Evolutionary conservation across 2,113 vertebrate species (phyloP).

Genomic region (Fregetta grallaria): DNA sequence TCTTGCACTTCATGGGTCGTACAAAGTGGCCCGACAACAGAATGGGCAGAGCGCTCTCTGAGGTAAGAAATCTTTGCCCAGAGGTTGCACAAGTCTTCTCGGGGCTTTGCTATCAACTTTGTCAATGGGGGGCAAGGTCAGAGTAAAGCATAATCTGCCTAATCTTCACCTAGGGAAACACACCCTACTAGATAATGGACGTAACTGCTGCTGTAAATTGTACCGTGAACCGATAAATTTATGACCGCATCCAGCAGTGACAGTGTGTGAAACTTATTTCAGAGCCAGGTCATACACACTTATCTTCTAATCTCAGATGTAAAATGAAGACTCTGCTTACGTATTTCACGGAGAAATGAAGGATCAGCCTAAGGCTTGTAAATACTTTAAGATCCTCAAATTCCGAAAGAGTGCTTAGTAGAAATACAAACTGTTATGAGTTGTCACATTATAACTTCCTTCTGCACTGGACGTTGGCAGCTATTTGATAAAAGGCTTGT

Average conservation of each 20-base stretch:
- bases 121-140: not conserved
- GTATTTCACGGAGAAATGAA: not conserved
- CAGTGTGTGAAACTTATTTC: not conserved
- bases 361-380: not conserved
- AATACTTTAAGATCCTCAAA: not conserved
- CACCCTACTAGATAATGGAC: not conserved
- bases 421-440: not conserved
- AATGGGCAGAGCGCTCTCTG: not conserved
- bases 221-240: not conserved
- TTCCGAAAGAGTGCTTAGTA: not conserved
- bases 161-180: not conserved
- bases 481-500: not conserved
- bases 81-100: not conserved
- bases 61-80: not conserved
- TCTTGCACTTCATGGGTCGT: not conserved
- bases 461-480: not conserved
- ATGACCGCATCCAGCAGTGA: not conserved
- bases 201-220: not conserved
- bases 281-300: not conserved
- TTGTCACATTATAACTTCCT: not conserved
- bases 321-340: not conserved
- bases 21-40: not conserved
- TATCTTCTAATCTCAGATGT: not conserved
- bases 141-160: not conserved
- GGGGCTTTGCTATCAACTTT: not conserved